A percentile compares a stretch with the other conserved stretches of the same genome.
phyloP scores from a whole-genome alignment of 2,888 invertebrate genomes.

The Polia nebulosa region DNA sequence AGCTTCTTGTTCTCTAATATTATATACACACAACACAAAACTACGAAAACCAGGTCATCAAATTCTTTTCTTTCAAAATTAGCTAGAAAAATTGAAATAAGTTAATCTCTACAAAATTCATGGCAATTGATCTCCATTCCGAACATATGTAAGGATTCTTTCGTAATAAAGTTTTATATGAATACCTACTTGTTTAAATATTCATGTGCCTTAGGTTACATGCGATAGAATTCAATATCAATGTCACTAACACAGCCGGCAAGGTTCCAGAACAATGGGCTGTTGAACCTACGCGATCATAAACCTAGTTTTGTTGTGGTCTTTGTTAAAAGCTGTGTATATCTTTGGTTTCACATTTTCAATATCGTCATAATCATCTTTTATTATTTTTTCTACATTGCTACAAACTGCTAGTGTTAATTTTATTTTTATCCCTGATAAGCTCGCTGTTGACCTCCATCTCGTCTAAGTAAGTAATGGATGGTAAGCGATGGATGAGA shows the following conservation, averaged over 20 bases:
- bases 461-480: too few species aligned
- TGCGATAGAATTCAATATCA: conserved; percentile 52
- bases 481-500: background rate
- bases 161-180: conserved; percentile 12
- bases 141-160: conserved; percentile 5
- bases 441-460: background rate
- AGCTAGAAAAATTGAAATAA: background rate
- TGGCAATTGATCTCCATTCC: background rate
- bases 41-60: too few species aligned
- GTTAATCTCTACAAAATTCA: background rate
- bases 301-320: conserved; percentile 28
- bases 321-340: conserved; percentile 24
- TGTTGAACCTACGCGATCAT: conserved; percentile 58
- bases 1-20: too few species aligned
- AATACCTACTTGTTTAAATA: conserved; percentile 33
- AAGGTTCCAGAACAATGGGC: conserved; percentile 51
- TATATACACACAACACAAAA: too few species aligned
- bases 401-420: background rate
- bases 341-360: conserved; percentile 1
- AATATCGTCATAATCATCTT: background rate
- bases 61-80: background rate
- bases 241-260: conserved; percentile 37
- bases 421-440: background rate
- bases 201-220: conserved; percentile 31
- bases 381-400: background rate